Evolutionary conservation across 2,113 vertebrate species (phyloP).

Genomic region (Phaethon lepturus): DNA sequence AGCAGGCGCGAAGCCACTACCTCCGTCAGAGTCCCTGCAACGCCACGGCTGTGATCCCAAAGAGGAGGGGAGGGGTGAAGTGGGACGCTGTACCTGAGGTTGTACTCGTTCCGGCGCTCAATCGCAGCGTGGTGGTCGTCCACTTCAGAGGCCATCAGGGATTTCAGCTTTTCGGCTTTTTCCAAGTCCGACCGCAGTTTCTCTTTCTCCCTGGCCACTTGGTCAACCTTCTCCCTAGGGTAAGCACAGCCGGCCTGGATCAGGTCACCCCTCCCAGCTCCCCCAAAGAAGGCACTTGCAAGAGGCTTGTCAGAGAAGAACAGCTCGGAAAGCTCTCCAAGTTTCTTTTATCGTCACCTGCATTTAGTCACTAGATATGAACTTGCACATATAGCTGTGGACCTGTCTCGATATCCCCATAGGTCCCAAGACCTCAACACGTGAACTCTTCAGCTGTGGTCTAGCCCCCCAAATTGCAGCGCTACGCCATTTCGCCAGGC

Average conservation of each 20-base stretch:
- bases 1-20: fast-evolving
- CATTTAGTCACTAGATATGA: not conserved
- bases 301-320: not conserved
- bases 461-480: fast-evolving
- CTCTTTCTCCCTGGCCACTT: constrained; percentile 88
- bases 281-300: not conserved
- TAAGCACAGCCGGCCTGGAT: not conserved
- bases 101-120: constrained; percentile 87
- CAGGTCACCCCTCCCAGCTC: not conserved
- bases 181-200: constrained; percentile 90
- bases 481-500: not conserved
- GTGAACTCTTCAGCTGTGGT: not conserved
- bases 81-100: constrained; percentile 79
- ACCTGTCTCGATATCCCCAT: no score
- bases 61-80: not conserved
- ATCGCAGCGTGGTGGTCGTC: constrained; percentile 92
- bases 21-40: fast-evolving
- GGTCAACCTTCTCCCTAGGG: constrained; percentile 86
- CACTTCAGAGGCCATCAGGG: constrained; percentile 89
- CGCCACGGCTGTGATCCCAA: fast-evolving
- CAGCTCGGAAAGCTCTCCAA: not conserved
- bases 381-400: not conserved
- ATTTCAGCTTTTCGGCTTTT: constrained; percentile 90
- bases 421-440: not conserved
- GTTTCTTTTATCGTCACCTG: not conserved